A percentile compares a stretch with the other conserved stretches of the same genome.
Conservation (phyloP, 2,113 vertebrate species). For the Symphodus melops region DNA sequence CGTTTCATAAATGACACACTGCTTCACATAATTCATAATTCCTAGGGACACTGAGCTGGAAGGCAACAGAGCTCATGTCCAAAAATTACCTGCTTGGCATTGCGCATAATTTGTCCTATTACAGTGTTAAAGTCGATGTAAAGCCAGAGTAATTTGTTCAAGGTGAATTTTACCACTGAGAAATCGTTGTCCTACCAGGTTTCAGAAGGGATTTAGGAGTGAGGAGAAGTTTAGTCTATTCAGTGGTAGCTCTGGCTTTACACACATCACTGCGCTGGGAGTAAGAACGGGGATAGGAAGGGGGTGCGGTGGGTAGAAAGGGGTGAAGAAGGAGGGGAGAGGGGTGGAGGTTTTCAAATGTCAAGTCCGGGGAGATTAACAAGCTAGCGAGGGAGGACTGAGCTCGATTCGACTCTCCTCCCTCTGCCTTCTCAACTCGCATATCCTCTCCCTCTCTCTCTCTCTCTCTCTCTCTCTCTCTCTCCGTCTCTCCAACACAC, state of each 20-base stretch:
- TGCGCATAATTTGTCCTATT: constrained; percentile 34
- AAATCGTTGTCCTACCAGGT: constrained; percentile 53
- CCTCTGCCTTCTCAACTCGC: constrained; percentile 28
- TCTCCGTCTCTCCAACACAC: constrained; percentile 19
- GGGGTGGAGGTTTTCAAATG: constrained; percentile 75
- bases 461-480: constrained; percentile 34
- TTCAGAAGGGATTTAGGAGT: constrained; percentile 70
- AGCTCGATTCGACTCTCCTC: constrained; percentile 37
- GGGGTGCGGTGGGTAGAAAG: constrained; percentile 1
- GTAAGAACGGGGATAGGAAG: constrained; percentile 20
- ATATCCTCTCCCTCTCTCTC: constrained; percentile 36
- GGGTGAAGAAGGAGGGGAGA: constrained; percentile 18
- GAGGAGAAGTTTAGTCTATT: constrained; percentile 67
- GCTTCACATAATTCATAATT: constrained; percentile 15
- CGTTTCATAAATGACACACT: not conserved
- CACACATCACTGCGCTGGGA: constrained; percentile 60
- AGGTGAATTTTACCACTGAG: constrained; percentile 69
- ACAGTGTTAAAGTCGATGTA: constrained; percentile 32
- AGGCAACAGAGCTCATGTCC: constrained; percentile 27
- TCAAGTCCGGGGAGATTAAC: constrained; percentile 77
- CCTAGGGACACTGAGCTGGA: constrained; percentile 28
- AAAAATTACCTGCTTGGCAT: constrained; percentile 39
- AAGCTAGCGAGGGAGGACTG: constrained; percentile 57
- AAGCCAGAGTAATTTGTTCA: constrained; percentile 52
- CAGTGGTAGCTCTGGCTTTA: constrained; percentile 62